These are phyloP conservation scores for Pungitius pungitius DNA, from an alignment of 2,113 vertebrate genomes.

Conservation along the genomic window DNA sequence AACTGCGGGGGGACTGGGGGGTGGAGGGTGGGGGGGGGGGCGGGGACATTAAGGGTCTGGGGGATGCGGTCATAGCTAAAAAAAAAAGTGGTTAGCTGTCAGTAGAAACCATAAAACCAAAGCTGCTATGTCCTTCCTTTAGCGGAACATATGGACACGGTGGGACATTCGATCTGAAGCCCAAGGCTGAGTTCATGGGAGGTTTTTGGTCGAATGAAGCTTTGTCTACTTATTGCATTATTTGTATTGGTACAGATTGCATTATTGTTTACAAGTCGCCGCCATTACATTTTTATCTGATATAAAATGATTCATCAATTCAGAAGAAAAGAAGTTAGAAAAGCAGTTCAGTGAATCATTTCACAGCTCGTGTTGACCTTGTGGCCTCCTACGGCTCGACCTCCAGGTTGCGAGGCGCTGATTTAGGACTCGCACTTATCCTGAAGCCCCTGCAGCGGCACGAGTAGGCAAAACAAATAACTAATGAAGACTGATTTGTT, in stretches of 20 bases:
- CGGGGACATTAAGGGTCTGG: slow-evolving; percentile 22
- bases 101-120: not conserved
- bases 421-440: not conserved
- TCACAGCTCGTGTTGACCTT: not conserved
- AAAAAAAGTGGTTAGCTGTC: not conserved
- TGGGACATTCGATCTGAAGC: not conserved
- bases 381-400: no score
- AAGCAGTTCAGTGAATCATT: not conserved
- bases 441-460: not conserved
- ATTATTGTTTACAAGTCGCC: no score
- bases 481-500: not conserved
- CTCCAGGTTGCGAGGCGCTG: not conserved
- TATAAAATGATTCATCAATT: not conserved
- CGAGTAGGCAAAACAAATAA: not conserved
- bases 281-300: not conserved
- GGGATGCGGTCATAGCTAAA: not conserved
- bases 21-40: not conserved
- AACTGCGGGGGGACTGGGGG: slow-evolving; percentile 25
- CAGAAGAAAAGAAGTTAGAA: not conserved
- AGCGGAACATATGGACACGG: not conserved
- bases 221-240: not conserved
- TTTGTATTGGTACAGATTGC: not conserved
- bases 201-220: not conserved
- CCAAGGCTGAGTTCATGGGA: not conserved
- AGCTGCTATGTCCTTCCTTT: not conserved